Conservation (phyloP, 2,888 invertebrate species). For the Philereme vetulata region DNA sequence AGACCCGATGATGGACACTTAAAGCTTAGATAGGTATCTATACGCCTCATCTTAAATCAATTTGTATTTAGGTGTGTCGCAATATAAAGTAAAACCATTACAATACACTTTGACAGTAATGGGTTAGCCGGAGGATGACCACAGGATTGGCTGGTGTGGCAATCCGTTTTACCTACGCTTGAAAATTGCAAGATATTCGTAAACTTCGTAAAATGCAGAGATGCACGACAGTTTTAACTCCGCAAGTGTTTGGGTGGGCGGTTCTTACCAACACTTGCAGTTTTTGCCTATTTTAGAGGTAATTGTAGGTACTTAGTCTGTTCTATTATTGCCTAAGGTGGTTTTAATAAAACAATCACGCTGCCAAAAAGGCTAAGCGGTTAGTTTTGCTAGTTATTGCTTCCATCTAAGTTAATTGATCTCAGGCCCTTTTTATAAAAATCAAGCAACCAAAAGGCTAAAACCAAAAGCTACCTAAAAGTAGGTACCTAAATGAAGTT, state of each 20-base stretch:
- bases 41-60: constrained; percentile 46
- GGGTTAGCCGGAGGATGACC: constrained; percentile 31
- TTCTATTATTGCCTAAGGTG: background rate
- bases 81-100: constrained; percentile 46
- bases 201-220: constrained; percentile 24
- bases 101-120: constrained; percentile 48
- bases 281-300: constrained; percentile 4
- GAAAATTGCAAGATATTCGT: constrained; percentile 32
- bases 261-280: constrained; percentile 3
- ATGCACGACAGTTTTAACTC: constrained; percentile 27
- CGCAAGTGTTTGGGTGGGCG: constrained; percentile 22
- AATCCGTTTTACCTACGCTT: constrained; percentile 40
- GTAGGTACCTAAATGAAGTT: background rate
- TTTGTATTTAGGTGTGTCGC: constrained; percentile 41
- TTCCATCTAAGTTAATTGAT: too few relatives aligned
- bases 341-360: background rate
- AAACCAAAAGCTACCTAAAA: too few relatives aligned
- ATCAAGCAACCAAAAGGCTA: too few relatives aligned
- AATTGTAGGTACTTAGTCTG: background rate
- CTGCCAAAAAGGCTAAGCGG: background rate
- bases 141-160: constrained; percentile 45
- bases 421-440: too few relatives aligned
- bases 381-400: too few relatives aligned
- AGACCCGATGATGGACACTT: constrained; percentile 31
- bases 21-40: constrained; percentile 35